Evolutionary conservation across 2,888 invertebrate species (phyloP).

Genomic region (Drosophila limbata): DNA sequence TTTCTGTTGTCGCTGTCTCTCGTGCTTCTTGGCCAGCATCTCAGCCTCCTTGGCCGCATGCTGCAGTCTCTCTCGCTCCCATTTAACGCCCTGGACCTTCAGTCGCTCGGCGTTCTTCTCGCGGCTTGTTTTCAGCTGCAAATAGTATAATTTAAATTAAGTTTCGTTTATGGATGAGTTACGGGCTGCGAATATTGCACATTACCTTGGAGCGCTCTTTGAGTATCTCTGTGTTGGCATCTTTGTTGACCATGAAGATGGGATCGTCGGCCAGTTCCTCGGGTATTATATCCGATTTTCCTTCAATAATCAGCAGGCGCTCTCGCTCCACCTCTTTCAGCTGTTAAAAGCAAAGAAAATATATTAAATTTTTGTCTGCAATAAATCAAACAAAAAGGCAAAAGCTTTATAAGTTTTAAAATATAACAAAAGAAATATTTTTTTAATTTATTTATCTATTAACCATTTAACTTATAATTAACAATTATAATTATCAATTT

Average conservation of each 20-base stretch:
- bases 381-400: neutral
- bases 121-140: slow-evolving; percentile 84
- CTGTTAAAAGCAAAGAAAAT: slow-evolving; percentile 67
- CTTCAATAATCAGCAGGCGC: slow-evolving; percentile 87
- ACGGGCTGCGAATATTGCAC: slow-evolving; percentile 3
- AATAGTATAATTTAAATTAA: neutral
- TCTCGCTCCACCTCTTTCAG: slow-evolving; percentile 88
- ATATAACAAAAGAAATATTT: no score
- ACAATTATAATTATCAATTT: no score
- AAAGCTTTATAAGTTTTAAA: no score
- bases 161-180: neutral
- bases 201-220: slow-evolving; percentile 86
- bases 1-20: slow-evolving; percentile 72
- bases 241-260: slow-evolving; percentile 87
- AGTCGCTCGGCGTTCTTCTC: slow-evolving; percentile 85
- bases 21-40: slow-evolving; percentile 71
- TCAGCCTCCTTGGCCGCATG: slow-evolving; percentile 82
- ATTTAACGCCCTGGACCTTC: slow-evolving; percentile 83
- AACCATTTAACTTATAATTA: no score
- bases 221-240: slow-evolving; percentile 86
- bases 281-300: slow-evolving; percentile 87
- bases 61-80: slow-evolving; percentile 84
- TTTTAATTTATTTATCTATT: no score
- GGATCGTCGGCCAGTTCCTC: slow-evolving; percentile 88
- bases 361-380: neutral